Evolutionary conservation across 1,140 invertebrate genomes (phyloP), one percentile per base, ranked within the genome.

Genomic region (Sinella curviseta): DNA sequence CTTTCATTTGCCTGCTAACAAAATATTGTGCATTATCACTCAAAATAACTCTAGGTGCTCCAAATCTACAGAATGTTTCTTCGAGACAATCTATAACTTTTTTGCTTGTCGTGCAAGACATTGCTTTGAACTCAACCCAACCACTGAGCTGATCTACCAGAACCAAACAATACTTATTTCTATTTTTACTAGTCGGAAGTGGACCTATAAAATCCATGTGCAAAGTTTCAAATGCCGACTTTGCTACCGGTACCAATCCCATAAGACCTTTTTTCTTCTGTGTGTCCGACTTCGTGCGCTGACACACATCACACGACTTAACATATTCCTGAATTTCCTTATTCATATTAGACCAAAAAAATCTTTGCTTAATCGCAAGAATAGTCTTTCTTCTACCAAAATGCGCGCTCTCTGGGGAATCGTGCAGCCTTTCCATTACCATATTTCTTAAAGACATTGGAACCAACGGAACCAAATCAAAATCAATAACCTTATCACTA

Each of bases 81-180:
- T 86, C 77, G 4, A 86, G 74, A n/a, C 76, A 79, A 24, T 84
- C 76, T 8, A 83, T 83, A 35, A 86, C 80, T 30, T 82, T 86
- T 28, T 75, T 77, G 0, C 86, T 84, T 73, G 83, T 84, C 70
- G 84, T 80, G 55, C 85, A 80, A 31, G 78, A 36, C 67, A 86
- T 81, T 0, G 84, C 39, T 73, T 82, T 80, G 30, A 79, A 74
- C 78, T 84, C 84, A 16, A 83, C 77, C 82, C 83, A 87, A 76
- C 84, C 83, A 31, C 84, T 85, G 65, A 85, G 83, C 65, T 84
- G 82, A 80, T 86, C 85, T n/a, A 77, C 74, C 24, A 86, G 70
- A 17, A 87, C 84, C 16, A 36, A 75, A 36, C 17, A 75, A 33
- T 30, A 70, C 1, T 8, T 2, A n/a, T 70, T 70, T n/a, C 65